Conservation (phyloP, 2,888 invertebrate genomes). For the Oxytorus armatus region DNA sequence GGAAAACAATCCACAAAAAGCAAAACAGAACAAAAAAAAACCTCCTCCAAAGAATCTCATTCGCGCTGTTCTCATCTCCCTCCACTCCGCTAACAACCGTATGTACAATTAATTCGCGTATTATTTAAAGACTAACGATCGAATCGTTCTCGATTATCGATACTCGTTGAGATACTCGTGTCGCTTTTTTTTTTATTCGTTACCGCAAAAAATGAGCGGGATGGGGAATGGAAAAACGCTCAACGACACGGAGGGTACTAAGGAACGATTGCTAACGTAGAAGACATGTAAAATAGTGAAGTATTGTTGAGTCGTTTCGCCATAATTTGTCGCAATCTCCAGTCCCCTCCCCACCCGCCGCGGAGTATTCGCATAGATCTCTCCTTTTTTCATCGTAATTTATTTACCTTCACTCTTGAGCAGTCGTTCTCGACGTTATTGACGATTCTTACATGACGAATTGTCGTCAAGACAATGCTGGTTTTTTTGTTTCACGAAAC, state of each 20-base stretch:
- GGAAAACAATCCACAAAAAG: constrained; percentile 20
- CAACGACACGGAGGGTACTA: constrained; percentile 18
- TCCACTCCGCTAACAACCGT: constrained; percentile 71
- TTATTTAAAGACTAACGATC: constrained; percentile 75
- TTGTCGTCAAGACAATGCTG: neutral
- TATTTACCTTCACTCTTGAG: constrained; percentile 40
- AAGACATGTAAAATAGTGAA: constrained; percentile 46
- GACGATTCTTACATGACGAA: constrained; percentile 7
- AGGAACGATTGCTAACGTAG: constrained; percentile 51
- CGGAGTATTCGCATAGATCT: constrained; percentile 23
- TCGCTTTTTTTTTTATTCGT: constrained; percentile 42
- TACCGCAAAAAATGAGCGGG: constrained; percentile 26
- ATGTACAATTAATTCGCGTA: constrained; percentile 70
- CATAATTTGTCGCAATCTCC: constrained; percentile 38
- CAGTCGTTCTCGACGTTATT: constrained; percentile 31
- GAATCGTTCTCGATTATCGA: constrained; percentile 67
- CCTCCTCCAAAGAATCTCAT: constrained; percentile 82
- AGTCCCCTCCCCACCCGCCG: constrained; percentile 9
- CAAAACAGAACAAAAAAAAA: constrained; percentile 62
- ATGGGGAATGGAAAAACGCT: neutral
- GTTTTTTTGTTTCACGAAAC: constrained; percentile 15
- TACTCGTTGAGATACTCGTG: constrained; percentile 55
- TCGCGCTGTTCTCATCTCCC: constrained; percentile 68
- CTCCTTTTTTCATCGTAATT: constrained; percentile 43
- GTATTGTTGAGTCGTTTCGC: constrained; percentile 59